A percentile compares a stretch with the other conserved stretches of the same genome.
Conservation (phyloP, 2,888 invertebrate genomes). For the Mylabris sibirica region DNA sequence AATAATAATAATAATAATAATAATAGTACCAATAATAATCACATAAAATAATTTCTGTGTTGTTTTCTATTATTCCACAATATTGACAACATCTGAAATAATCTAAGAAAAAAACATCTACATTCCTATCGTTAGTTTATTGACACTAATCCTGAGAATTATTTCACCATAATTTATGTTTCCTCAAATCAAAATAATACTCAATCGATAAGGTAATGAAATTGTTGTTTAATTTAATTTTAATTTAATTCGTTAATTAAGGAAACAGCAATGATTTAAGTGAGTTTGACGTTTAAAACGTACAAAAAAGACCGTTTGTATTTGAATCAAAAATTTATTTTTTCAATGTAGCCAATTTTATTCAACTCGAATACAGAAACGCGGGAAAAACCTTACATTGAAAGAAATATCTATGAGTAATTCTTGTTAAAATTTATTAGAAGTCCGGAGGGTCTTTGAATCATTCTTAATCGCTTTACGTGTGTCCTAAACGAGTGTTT, state of each 20-base stretch:
- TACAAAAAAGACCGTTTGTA: conserved; percentile 69
- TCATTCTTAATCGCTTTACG: too few relatives aligned
- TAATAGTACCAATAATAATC: too few relatives aligned
- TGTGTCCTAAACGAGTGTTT: too few relatives aligned
- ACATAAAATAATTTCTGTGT: too few relatives aligned
- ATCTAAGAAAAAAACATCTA: neutral
- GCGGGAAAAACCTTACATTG: conserved; percentile 66
- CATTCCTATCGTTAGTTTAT: neutral
- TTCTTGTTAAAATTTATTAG: too few relatives aligned
- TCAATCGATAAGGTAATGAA: conserved; percentile 15
- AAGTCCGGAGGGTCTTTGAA: too few relatives aligned
- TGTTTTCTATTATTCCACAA: neutral
- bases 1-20: too few relatives aligned
- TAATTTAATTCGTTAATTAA: conserved; percentile 44
- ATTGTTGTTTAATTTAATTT: conserved; percentile 7
- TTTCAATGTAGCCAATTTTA: conserved; percentile 69
- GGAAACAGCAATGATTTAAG: conserved; percentile 67
- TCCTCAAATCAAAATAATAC: conserved; percentile 21
- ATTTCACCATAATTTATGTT: conserved; percentile 12
- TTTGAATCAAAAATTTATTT: conserved; percentile 66
- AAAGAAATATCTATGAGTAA: conserved; percentile 70
- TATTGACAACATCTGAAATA: neutral
- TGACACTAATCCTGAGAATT: neutral
- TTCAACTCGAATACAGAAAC: conserved; percentile 61
- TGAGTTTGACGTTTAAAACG: conserved; percentile 65